phyloP scores from a whole-genome alignment of 2,888 invertebrate species.

The Thecophora atra region DNA sequence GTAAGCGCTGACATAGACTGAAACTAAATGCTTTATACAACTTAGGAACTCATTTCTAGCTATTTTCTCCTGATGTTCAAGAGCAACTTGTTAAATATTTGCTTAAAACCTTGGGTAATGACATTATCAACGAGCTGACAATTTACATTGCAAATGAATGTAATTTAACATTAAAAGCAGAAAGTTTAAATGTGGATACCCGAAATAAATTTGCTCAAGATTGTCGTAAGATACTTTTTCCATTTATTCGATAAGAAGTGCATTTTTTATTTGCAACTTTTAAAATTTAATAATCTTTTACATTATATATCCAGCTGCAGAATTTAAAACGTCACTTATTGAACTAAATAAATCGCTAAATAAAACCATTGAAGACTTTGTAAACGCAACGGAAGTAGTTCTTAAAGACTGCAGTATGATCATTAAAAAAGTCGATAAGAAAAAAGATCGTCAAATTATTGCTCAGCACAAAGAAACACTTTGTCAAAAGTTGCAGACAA shows the following conservation, averaged over 20 bases:
- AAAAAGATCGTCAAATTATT: constrained; percentile 81
- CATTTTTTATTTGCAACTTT: no score
- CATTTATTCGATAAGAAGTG: no score
- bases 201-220: constrained; percentile 77
- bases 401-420: constrained; percentile 80
- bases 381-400: constrained; percentile 77
- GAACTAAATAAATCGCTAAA: constrained; percentile 76
- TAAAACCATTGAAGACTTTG: constrained; percentile 81
- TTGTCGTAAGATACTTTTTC: constrained; percentile 53
- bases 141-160: constrained; percentile 82
- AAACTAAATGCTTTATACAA: constrained; percentile 5
- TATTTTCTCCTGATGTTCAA: constrained; percentile 73
- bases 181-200: constrained; percentile 71
- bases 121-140: constrained; percentile 81
- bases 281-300: no score
- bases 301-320: constrained; percentile 67
- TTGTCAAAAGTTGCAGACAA: constrained; percentile 78
- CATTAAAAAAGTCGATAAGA: constrained; percentile 89
- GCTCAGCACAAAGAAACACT: constrained; percentile 84
- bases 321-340: constrained; percentile 73
- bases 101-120: constrained; percentile 83
- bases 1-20: constrained; percentile 42
- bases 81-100: constrained; percentile 81
- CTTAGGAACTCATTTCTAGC: constrained; percentile 49
- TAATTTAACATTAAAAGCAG: constrained; percentile 70